A percentile compares a stretch with the other conserved stretches of the same genome.
Conservation (phyloP, 2,113 vertebrate species). For the Laticauda colubrina region DNA sequence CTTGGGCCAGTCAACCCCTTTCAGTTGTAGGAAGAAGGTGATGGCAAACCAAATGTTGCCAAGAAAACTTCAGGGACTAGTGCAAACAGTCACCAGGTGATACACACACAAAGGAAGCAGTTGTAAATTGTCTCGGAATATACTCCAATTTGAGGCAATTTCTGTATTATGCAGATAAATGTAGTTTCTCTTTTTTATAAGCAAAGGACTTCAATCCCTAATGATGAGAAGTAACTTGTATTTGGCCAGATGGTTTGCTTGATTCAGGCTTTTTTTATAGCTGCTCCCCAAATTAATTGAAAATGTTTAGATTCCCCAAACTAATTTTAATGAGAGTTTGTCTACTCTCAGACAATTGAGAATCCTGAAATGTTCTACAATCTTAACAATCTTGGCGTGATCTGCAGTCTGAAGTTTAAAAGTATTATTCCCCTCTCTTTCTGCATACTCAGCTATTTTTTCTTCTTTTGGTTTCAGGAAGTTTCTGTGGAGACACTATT, state of each 20-base stretch:
- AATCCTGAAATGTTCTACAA: not conserved
- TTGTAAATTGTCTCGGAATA: too few species aligned
- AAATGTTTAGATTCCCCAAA: not conserved
- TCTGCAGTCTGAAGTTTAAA: not conserved
- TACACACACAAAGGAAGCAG: not conserved
- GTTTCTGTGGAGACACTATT: slow-evolving; percentile 73
- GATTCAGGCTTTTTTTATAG: not conserved
- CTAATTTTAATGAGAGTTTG: not conserved
- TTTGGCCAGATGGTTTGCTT: not conserved
- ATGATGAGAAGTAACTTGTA: not conserved
- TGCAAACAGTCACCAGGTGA: not conserved
- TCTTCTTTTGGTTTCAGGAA: slow-evolving; percentile 66
- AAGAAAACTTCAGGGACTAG: not conserved
- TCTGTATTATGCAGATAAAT: not conserved
- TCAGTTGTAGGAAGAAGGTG: not conserved
- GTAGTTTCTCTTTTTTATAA: not conserved
- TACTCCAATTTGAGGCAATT: not conserved
- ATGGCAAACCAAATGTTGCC: not conserved
- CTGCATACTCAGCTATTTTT: not conserved
- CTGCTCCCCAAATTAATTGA: not conserved
- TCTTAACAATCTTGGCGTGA: not conserved
- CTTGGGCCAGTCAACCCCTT: not conserved
- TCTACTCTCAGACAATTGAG: not conserved
- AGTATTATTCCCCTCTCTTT: not conserved
- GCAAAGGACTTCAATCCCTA: not conserved